Evolutionary conservation across 1,140 invertebrate species (phyloP).

Genomic region (Trichogramma pretiosum): DNA sequence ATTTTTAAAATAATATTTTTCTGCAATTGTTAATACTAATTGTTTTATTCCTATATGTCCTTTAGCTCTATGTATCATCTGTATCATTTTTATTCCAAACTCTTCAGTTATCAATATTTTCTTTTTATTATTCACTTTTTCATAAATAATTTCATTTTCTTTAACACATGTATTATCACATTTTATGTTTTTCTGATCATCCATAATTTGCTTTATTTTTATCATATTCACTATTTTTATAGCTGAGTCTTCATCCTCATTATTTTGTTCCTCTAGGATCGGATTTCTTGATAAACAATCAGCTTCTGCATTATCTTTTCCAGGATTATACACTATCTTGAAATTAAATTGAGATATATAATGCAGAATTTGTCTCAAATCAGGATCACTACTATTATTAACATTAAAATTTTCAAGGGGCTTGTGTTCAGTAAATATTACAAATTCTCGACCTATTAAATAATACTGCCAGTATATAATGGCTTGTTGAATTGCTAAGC

Average conservation of each 20-base stretch:
- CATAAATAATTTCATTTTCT: conserved; percentile 16
- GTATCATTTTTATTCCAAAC: conserved; percentile 11
- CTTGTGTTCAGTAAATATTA: conserved; percentile 14
- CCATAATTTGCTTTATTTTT: conserved; percentile 7
- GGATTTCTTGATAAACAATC: conserved; percentile 17
- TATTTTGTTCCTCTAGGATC: conserved; percentile 4
- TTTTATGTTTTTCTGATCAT: conserved; percentile 15
- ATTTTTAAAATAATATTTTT: conserved; percentile 19
- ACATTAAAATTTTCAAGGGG: conserved; percentile 17
- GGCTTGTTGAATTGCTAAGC: too few relatives aligned
- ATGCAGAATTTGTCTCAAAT: not conserved
- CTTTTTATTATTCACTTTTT: conserved; percentile 19
- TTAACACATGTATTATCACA: conserved; percentile 13
- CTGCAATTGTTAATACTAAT: conserved; percentile 12
- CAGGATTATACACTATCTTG: conserved; percentile 6
- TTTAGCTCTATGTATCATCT: conserved; percentile 9
- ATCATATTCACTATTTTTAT: too few relatives aligned
- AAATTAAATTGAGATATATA: not conserved
- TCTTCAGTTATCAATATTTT: conserved; percentile 22
- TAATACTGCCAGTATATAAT: too few relatives aligned
- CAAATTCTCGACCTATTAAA: too few relatives aligned
- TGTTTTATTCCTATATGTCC: conserved; percentile 18
- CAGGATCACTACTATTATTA: not conserved
- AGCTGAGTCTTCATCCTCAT: conserved; percentile 3
- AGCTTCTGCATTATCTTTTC: conserved; percentile 13